Conservation (phyloP, 2,113 vertebrate genomes). For the Drymodes brunneopygia region DNA sequence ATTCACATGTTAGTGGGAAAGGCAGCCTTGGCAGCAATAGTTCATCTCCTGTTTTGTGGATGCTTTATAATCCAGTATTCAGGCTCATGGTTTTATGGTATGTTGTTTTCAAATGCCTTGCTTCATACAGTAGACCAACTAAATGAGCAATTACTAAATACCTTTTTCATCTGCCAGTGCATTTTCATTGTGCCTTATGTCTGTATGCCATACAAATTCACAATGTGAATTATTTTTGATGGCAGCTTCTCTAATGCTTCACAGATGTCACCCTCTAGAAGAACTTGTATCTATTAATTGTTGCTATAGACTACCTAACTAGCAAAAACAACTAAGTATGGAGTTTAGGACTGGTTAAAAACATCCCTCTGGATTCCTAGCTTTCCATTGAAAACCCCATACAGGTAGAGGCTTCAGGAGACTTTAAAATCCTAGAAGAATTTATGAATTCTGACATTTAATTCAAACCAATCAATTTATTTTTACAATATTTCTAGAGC, state of each 20-base stretch:
- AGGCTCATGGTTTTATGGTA: rapidly evolving
- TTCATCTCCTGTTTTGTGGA: neutral
- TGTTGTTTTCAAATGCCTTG: neutral
- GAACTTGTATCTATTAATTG: neutral
- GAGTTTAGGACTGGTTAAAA: neutral
- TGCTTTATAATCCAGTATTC: neutral
- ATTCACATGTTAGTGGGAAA: neutral
- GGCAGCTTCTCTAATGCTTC: neutral
- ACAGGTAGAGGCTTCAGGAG: neutral
- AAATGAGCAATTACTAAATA: neutral
- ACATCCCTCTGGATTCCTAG: neutral
- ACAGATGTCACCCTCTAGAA: neutral
- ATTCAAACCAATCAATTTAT: neutral
- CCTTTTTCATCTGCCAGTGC: neutral
- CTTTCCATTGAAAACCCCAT: neutral
- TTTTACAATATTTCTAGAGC: neutral
- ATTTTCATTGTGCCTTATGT: neutral
- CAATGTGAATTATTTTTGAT: neutral
- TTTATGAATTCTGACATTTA: neutral
- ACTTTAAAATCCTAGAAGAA: neutral
- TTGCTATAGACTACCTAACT: neutral
- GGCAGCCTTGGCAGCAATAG: neutral
- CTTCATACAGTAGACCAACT: neutral
- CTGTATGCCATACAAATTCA: neutral
- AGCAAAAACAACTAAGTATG: neutral